Percentiles rank a stretch among this genome's conserved stretches.
Conservation (phyloP, 35 echinoderm and acorn worm genomes). For the Amphiura filiformis region DNA sequence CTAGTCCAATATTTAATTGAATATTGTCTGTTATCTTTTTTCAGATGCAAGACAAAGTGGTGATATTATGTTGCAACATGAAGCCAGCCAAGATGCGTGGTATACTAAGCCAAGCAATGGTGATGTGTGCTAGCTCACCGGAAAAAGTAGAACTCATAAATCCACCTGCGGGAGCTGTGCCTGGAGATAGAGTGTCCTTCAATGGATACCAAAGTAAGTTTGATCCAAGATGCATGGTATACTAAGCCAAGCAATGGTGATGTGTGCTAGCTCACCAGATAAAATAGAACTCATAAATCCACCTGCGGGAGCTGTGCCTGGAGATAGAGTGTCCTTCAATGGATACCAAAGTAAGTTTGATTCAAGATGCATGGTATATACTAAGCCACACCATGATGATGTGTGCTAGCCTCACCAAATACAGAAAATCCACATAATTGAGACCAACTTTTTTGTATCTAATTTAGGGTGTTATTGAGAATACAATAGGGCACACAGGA, state of each 20-base stretch:
- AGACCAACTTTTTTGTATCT: too few species aligned
- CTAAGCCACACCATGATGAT: too few species aligned
- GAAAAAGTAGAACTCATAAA: conserved; percentile 82
- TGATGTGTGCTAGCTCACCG: conserved; percentile 89
- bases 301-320: conserved; percentile 69
- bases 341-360: conserved; percentile 83
- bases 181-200: conserved; percentile 80
- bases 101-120: conserved; percentile 92
- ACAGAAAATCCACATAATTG: too few species aligned
- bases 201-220: conserved; percentile 86
- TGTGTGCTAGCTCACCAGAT: too few species aligned
- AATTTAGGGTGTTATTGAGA: too few species aligned
- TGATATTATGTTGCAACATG: conserved; percentile 91
- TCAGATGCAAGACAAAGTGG: conserved; percentile 89
- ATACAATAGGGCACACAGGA: too few species aligned
- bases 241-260: background rate
- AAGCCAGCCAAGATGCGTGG: conserved; percentile 99
- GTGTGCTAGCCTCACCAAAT: too few species aligned
- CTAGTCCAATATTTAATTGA: too few species aligned
- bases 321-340: conserved; percentile 78
- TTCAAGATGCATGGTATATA: too few species aligned
- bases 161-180: conserved; percentile 71
- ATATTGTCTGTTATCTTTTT: background rate
- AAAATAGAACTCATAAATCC: conserved; percentile 21
- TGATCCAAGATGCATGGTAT: background rate